A percentile compares a stretch with the other conserved stretches of the same genome.
phyloP scores from a whole-genome alignment of 2,888 invertebrate genomes.

The Cephus pygmeus region DNA sequence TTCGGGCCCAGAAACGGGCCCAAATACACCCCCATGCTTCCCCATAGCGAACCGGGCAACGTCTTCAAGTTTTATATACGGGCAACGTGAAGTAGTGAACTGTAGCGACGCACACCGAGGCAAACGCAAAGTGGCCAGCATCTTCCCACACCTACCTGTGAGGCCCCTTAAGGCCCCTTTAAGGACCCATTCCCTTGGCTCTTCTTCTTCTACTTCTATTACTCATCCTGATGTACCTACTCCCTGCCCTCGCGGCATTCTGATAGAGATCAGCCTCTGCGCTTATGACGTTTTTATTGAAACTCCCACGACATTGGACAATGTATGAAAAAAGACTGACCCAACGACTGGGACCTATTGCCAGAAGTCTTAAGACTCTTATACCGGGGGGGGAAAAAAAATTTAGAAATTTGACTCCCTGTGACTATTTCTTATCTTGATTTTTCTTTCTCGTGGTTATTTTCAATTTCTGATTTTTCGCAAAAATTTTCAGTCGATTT shows the following conservation, averaged over 20 bases:
- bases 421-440: neutral
- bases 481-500: neutral
- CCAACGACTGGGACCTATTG: neutral
- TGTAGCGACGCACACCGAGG: neutral
- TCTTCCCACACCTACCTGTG: conserved; percentile 49
- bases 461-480: neutral
- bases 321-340: neutral
- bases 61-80: conserved; percentile 4
- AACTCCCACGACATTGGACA: conserved; percentile 12
- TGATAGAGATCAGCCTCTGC: conserved; percentile 38
- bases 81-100: conserved; percentile 5
- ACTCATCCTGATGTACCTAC: neutral
- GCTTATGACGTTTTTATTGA: conserved; percentile 40
- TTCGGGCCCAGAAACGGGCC: conserved; percentile 18
- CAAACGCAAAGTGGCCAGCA: conserved; percentile 43
- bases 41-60: neutral
- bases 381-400: neutral
- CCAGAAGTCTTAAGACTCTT: neutral
- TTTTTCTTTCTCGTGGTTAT: neutral
- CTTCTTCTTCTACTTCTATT: conserved; percentile 1
- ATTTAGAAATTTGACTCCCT: neutral
- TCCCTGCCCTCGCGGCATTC: conserved; percentile 20
- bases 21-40: conserved; percentile 21
- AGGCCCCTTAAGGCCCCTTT: neutral
- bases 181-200: conserved; percentile 17